phyloP scores from a whole-genome alignment of 2,113 vertebrate species.

The Equus przewalskii region DNA sequence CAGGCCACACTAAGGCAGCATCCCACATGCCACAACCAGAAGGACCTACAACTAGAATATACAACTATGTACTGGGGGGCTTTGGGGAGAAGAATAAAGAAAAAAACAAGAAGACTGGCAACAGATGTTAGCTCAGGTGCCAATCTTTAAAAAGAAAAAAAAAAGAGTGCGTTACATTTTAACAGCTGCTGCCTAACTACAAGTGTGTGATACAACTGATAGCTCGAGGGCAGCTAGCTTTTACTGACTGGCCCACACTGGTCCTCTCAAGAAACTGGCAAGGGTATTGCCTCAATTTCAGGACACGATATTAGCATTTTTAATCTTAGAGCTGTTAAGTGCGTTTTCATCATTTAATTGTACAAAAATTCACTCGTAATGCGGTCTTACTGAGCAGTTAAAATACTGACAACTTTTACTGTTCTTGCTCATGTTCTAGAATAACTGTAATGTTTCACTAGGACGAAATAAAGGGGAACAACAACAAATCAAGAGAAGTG shows the following conservation, averaged over 20 bases:
- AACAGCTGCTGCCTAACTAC: background rate
- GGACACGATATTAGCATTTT: background rate
- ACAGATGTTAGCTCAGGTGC: too few relatives aligned
- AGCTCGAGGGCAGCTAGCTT: background rate
- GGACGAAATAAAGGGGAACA: background rate
- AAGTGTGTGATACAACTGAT: too few relatives aligned
- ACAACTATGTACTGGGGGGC: too few relatives aligned
- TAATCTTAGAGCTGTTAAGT: background rate
- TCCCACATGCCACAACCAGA: too few relatives aligned
- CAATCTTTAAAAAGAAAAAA: too few relatives aligned
- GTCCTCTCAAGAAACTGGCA: background rate
- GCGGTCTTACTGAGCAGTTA: background rate
- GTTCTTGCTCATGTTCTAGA: background rate
- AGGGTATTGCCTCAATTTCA: background rate
- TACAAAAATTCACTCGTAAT: background rate
- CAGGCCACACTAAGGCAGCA: too few relatives aligned
- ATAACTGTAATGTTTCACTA: background rate
- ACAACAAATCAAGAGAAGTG: background rate
- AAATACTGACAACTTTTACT: background rate
- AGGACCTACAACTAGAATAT: too few relatives aligned
- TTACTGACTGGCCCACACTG: background rate
- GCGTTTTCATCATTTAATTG: fast-evolving
- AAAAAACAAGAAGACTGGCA: too few relatives aligned
- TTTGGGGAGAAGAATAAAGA: too few relatives aligned
- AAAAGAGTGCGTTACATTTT: too few relatives aligned